Evolutionary conservation across 2,888 invertebrate species (phyloP), one percentile per base, ranked within the genome.

Genomic region (Agrenia bidenticulata): DNA sequence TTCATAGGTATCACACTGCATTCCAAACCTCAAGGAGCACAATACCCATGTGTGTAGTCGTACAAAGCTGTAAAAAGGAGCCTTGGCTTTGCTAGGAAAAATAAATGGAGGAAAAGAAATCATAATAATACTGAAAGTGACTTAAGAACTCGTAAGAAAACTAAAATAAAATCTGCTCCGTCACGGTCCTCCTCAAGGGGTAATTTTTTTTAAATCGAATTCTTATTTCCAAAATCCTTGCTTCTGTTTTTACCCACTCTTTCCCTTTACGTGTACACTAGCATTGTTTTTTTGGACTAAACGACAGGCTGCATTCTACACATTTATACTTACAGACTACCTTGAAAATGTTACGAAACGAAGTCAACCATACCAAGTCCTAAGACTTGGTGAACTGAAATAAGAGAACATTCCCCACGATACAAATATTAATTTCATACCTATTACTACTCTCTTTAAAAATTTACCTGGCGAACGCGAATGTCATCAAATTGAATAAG

Each of bases 141-240:
- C 45, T 45, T 15, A 45, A 45, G 45, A 45, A 45, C 9, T 15
- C 32, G 15, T 45, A 45, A 45, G 45, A 45, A 45, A 45, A 45
- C 9, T 45, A 19, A 45, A 15, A 19, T 26, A 55, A 55, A 55
- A 55, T 55, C 32, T 27, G 55, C 55, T 55, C 55, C 32, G 55
- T 55, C 55, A 55, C 55, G 55, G 55, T 55, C 37, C 37, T 55
- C 55, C 45, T 32, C 7, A 32, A 27, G 55, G 55, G 55, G 55
- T 55, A 55, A 32, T 32, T 32, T 55, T 49, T 49, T 51, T 32
- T 32, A 15, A 32, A 21, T 27, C 55, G 17, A 27, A 27, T 27
- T 17, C 55, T 19, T 15, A 19, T 7, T 51, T 55, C 27, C 24
- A 26, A 55, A 55, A 55, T 55, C 19, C 15, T 51, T 21, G 9